Evolutionary conservation across 2,888 invertebrate species (phyloP).

Genomic region (Troides oblongomaculatus): DNA sequence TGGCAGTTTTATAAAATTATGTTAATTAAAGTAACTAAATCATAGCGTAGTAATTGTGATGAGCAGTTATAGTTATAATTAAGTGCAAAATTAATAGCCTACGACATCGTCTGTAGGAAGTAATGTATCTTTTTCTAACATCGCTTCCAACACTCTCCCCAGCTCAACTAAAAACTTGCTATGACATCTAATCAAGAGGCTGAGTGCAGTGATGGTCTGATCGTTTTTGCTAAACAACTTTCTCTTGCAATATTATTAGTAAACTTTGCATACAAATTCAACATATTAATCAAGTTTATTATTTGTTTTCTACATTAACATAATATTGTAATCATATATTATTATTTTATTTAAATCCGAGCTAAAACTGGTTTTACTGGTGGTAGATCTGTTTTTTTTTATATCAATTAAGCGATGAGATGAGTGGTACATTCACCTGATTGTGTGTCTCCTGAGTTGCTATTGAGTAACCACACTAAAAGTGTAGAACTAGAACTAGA

Average conservation of each 20-base stretch:
- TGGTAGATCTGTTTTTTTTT: too few relatives aligned
- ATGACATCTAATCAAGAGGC: slow-evolving; percentile 13
- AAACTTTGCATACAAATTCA: neutral
- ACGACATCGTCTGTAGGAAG: neutral
- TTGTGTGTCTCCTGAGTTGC: too few relatives aligned
- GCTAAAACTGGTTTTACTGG: too few relatives aligned
- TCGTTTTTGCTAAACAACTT: slow-evolving; percentile 17
- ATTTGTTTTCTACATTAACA: neutral
- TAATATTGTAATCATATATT: neutral
- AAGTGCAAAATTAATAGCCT: neutral
- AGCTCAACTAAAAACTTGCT: slow-evolving; percentile 13
- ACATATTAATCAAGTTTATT: neutral
- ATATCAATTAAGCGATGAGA: too few relatives aligned
- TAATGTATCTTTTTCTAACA: neutral
- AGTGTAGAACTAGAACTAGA: too few relatives aligned
- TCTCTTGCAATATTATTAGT: slow-evolving; percentile 5
- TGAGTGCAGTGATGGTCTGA: slow-evolving; percentile 5
- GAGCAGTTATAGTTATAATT: neutral
- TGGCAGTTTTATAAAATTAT: too few relatives aligned
- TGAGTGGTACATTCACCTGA: too few relatives aligned
- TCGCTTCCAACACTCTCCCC: slow-evolving; percentile 4
- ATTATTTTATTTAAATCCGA: too few relatives aligned
- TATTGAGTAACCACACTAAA: too few relatives aligned
- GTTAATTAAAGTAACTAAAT: neutral
- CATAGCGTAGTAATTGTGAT: too few relatives aligned